Percentiles rank a stretch among this genome's conserved stretches.
These are phyloP conservation scores for Oscarella lobularis DNA, from an alignment of 37 sponge, comb jelly and placozoan species.

Conservation along the genomic window DNA sequence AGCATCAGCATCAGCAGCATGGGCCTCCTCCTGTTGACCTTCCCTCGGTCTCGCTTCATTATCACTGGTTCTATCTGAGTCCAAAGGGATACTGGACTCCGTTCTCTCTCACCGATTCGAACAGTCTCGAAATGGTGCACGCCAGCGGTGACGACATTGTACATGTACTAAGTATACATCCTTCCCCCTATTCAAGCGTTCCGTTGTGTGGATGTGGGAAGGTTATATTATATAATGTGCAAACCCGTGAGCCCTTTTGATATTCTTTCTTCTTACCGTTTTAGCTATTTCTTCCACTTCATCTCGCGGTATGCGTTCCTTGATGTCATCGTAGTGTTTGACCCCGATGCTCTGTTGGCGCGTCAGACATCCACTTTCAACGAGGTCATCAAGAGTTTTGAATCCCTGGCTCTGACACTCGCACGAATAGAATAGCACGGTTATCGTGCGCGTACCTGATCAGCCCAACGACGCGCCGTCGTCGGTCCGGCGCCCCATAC, in stretches of 20 bases:
- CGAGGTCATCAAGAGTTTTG: conserved; percentile 55
- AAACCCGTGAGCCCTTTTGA: too few relatives aligned
- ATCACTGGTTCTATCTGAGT: conserved; percentile 85
- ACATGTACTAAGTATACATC: too few relatives aligned
- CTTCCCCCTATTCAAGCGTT: too few relatives aligned
- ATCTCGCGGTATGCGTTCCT: conserved; percentile 55
- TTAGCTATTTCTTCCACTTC: conserved; percentile 68
- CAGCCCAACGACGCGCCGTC: conserved; percentile 44
- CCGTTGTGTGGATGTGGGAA: too few relatives aligned
- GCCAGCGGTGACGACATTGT: too few relatives aligned
- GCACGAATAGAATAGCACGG: too few relatives aligned
- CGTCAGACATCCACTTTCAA: conserved; percentile 33
- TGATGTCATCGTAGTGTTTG: conserved; percentile 56
- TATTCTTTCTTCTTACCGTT: conserved; percentile 40
- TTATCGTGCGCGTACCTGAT: too few relatives aligned
- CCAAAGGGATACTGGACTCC: conserved; percentile 82
- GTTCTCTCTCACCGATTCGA: conserved; percentile 78
- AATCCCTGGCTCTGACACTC: too few relatives aligned
- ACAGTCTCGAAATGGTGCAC: conserved; percentile 44
- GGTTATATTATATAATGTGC: too few relatives aligned
- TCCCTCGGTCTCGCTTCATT: neutral
- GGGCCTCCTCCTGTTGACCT: neutral
- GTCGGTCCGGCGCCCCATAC: conserved; percentile 64
- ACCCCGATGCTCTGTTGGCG: conserved; percentile 59
- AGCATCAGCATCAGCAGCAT: neutral